These are phyloP conservation scores for Mesocricetus auratus DNA, from an alignment of 2,113 vertebrate species.

Conservation along the genomic window DNA sequence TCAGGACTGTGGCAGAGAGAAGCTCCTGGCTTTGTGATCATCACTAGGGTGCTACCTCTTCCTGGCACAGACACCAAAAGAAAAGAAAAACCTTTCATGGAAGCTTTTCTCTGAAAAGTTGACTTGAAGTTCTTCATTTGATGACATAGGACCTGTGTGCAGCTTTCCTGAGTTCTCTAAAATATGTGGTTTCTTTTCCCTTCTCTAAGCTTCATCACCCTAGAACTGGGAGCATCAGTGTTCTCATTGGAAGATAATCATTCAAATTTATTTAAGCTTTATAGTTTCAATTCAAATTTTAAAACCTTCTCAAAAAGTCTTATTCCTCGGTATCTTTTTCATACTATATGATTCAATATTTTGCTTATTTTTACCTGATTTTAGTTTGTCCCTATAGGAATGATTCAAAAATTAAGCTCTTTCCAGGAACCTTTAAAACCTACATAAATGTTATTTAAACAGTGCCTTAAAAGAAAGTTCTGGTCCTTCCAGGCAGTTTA, in stretches of 20 bases:
- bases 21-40: background rate
- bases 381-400: background rate
- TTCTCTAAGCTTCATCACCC: background rate
- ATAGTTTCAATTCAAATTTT: constrained; percentile 11
- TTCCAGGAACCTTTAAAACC: background rate
- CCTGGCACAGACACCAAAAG: background rate
- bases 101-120: constrained; percentile 11
- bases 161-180: background rate
- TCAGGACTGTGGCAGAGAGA: background rate
- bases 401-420: constrained; percentile 16
- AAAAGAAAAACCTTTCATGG: background rate
- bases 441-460: background rate
- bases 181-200: background rate
- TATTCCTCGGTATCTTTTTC: background rate
- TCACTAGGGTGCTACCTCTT: background rate
- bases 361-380: constrained; percentile 5
- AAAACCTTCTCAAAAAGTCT: background rate
- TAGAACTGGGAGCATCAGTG: background rate
- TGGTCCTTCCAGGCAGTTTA: background rate
- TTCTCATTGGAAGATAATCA: background rate
- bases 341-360: background rate
- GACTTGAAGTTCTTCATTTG: background rate
- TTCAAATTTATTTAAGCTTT: background rate
- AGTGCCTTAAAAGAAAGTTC: background rate
- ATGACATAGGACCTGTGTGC: background rate